These are phyloP conservation scores for Calliopum simillimum DNA, from an alignment of 2,888 invertebrate genomes.

Conservation along the genomic window DNA sequence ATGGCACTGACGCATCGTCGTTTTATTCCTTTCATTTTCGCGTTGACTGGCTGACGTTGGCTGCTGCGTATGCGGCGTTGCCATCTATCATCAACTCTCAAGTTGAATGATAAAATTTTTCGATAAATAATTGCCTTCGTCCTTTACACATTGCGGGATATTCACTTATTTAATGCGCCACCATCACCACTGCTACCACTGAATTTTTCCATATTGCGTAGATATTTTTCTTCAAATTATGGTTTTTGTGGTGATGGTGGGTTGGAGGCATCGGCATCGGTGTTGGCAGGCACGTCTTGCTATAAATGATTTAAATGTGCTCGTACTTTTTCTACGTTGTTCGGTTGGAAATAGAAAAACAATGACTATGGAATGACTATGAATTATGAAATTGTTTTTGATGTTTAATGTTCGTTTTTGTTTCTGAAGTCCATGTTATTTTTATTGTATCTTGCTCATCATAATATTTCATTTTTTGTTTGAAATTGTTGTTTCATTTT, in stretches of 20 bases:
- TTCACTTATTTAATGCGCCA: too few relatives aligned
- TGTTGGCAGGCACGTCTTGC: conserved; percentile 3
- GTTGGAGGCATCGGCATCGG: background rate
- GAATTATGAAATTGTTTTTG: conserved; percentile 18
- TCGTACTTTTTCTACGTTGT: background rate
- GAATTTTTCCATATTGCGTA: background rate
- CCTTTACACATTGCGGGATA: conserved; percentile 11
- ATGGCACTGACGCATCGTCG: too few relatives aligned
- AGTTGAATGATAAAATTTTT: conserved; percentile 25
- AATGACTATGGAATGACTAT: conserved; percentile 4
- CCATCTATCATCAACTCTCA: conserved; percentile 19
- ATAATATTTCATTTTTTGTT: too few relatives aligned
- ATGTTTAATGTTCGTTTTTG: background rate
- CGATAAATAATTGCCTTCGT: conserved; percentile 26
- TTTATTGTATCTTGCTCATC: too few relatives aligned
- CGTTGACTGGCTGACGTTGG: too few relatives aligned
- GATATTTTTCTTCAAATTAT: too few relatives aligned
- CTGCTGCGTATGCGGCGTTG: background rate
- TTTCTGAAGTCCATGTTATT: too few relatives aligned
- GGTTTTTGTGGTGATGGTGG: background rate
- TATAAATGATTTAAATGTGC: conserved; percentile 18
- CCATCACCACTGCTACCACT: background rate
- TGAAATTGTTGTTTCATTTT: too few relatives aligned
- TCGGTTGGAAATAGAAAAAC: conserved; percentile 19
- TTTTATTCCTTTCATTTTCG: too few relatives aligned